Conservation (phyloP, 2,113 vertebrate species). For the Chaetops frenatus region DNA sequence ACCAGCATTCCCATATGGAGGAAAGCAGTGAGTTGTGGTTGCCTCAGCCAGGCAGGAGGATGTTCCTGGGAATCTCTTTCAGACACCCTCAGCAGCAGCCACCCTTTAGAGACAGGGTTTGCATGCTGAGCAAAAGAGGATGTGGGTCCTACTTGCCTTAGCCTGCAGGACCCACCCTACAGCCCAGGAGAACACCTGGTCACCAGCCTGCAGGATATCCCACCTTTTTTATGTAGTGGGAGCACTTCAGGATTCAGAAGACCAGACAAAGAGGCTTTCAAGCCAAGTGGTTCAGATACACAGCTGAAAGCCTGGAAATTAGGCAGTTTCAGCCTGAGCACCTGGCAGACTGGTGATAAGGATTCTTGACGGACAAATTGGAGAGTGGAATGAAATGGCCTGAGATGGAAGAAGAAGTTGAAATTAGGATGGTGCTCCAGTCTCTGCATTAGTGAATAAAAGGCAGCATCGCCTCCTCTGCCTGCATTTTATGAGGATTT, state of each 20-base stretch:
- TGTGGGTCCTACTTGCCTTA: neutral
- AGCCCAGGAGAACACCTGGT: neutral
- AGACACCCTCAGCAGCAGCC: neutral
- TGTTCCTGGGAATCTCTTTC: neutral
- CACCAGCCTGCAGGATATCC: neutral
- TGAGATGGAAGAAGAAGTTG: neutral
- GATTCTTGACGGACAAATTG: neutral
- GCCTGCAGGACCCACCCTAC: neutral
- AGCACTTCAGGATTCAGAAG: neutral
- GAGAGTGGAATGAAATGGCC: neutral
- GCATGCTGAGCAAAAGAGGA: neutral
- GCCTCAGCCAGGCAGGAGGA: neutral
- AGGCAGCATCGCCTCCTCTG: neutral
- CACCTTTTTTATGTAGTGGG: neutral
- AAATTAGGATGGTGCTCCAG: neutral
- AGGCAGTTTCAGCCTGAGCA: neutral
- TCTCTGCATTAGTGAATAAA: neutral
- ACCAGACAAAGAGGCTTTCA: neutral
- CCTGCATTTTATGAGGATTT: neutral
- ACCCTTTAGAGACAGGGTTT: neutral
- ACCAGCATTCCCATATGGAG: accelerated
- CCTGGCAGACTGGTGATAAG: neutral
- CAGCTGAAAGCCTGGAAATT: neutral
- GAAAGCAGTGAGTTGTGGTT: neutral
- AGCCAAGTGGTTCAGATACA: neutral